Evolutionary conservation across 2,888 invertebrate genomes (phyloP), one percentile per base, ranked within the genome.

Genomic region (Hydrotaea cyrtoneurina): DNA sequence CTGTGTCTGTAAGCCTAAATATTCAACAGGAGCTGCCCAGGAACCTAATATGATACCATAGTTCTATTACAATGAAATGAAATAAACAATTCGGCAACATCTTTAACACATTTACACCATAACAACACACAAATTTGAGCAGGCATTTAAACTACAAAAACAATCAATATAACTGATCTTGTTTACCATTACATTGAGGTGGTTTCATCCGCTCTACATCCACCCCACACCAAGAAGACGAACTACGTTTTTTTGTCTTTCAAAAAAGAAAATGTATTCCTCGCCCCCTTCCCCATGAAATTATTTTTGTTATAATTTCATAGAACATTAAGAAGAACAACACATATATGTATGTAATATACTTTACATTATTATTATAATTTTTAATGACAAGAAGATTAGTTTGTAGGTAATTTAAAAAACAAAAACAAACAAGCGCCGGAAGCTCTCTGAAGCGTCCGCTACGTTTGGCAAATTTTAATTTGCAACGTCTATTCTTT

Each of bases 1-100:
- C n/a, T 98, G 98, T 91, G 97, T 97, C 36, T 98, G 98, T 92
- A 95, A 96, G 89, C 94, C 94, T 11, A 93, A 93, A 87, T 93
- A 93, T 83, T 92, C 93, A 50, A 92, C 92, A 87, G 93, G 92
- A 81, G 91, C 91, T 57, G 89, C 92, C 81, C 92, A 92, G 85
- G 93, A 93, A 88, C 92, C 93, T 86, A 93, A 93, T 87, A 92
- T 92, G 89, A 93, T 93, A 89, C 92, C 93, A 53, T 92, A 92
- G 89, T 88, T 88, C 26, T 83, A 69, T 71, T 80, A 55, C 76
- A 74, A 50, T 82, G 53, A 13, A 64, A 15, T 15, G 17, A 57
- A 57, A 17, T 21, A 31, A 17, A 46, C 43, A 59, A 15, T 1
- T 26, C 50, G 23, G 21, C 15, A 62, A 13, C 31, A 62, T 46